Conservation (phyloP, 1,140 invertebrate genomes). For the Oedothorax gibbosus region DNA sequence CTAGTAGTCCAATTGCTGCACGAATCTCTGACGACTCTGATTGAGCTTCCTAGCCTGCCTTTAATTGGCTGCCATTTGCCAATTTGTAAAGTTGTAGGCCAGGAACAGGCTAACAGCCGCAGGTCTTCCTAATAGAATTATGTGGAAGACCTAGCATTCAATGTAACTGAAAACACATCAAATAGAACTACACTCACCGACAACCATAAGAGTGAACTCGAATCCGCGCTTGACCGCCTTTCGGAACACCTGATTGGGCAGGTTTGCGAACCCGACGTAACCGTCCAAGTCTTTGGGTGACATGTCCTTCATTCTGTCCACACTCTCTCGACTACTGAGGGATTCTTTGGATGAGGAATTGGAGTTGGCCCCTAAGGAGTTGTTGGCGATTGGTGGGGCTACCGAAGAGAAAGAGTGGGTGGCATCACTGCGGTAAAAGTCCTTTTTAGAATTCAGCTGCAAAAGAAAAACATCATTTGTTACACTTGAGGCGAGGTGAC, state of each 20-base stretch:
- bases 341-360: slow-evolving; percentile 57
- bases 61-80: too few relatives aligned
- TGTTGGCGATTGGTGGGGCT: slow-evolving; percentile 53
- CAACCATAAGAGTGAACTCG: slow-evolving; percentile 99
- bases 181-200: slow-evolving; percentile 77
- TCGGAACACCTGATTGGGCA: slow-evolving; percentile 98
- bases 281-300: slow-evolving; percentile 50
- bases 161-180: too few relatives aligned
- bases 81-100: too few relatives aligned
- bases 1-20: too few relatives aligned
- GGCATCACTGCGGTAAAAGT: slow-evolving; percentile 63
- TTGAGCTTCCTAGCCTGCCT: too few relatives aligned
- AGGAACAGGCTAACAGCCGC: too few relatives aligned
- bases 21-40: too few relatives aligned
- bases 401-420: slow-evolving; percentile 41
- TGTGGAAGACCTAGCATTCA: too few relatives aligned
- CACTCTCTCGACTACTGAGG: slow-evolving; percentile 57
- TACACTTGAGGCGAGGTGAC: too few relatives aligned
- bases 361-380: slow-evolving; percentile 53
- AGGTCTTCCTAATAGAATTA: too few relatives aligned
- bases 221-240: slow-evolving; percentile 99
- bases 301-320: slow-evolving; percentile 55
- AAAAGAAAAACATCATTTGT: background rate
- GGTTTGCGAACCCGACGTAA: slow-evolving; percentile 77
- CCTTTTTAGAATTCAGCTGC: slow-evolving; percentile 64